These are phyloP conservation scores for Alethe diademata DNA, from an alignment of 2,113 vertebrate species.

Conservation along the genomic window DNA sequence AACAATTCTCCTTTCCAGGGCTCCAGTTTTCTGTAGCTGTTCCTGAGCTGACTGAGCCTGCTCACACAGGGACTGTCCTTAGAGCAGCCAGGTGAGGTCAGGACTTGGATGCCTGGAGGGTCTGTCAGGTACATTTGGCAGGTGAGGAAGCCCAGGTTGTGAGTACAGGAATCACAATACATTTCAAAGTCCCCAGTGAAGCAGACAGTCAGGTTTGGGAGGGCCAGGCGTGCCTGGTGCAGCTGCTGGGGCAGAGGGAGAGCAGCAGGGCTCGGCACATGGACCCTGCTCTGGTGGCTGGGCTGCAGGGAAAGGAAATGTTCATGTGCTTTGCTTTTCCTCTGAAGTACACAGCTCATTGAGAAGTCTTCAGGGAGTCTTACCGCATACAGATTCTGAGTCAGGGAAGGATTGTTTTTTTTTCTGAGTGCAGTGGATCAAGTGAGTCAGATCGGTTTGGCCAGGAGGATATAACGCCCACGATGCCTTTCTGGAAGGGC, in stretches of 20 bases:
- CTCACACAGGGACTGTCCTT: not conserved
- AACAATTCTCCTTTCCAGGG: not conserved
- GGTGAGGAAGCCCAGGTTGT: not conserved
- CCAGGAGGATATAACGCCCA: not conserved
- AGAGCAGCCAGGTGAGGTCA: not conserved
- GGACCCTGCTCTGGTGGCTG: not conserved
- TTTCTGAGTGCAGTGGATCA: not conserved
- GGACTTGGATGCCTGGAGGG: not conserved
- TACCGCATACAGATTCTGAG: not conserved
- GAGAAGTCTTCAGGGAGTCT: not conserved
- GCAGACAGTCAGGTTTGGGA: not conserved
- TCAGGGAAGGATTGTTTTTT: not conserved
- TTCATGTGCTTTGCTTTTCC: not conserved
- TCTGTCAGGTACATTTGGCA: not conserved
- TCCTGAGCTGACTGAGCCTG: not conserved
- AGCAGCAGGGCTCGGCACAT: not conserved
- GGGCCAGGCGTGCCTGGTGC: accelerated
- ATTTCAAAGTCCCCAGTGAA: not conserved
- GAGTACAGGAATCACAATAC: not conserved
- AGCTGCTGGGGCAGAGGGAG: not conserved
- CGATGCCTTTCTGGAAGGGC: not conserved
- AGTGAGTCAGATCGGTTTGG: not conserved
- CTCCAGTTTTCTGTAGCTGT: not conserved
- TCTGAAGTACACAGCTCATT: not conserved
- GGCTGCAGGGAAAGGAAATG: not conserved